Base-by-base conservation (phyloP, 2,797 vertebrate genomes). In the Onychomys leucogaster region DNA sequence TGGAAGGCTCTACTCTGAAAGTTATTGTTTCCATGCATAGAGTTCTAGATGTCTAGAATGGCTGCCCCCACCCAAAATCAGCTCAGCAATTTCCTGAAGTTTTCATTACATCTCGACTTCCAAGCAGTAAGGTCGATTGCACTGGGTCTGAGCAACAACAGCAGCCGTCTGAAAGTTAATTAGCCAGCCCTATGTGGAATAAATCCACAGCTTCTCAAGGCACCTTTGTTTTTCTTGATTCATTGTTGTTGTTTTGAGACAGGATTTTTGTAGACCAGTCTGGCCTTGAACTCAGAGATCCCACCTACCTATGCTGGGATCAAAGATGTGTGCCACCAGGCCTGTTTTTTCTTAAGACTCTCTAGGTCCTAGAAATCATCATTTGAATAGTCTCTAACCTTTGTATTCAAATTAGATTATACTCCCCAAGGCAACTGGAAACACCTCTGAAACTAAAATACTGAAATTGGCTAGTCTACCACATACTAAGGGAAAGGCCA, bases 381-480 rank as follows among this genome's bases (percentile, higher is more conserved):
- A 61, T 84, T 43, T 84, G 67, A 85, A 61, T 69, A 52, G 83
- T 95, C 37, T 88, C 41, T 94, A 89, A 61, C 19, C 34, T 84
- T 65, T 25, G 37, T 92, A 82, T 80, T 89, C 85, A 80, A 83
- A 46, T 32, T 65, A 91, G 82, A 71, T 8, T 49, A 16, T 41
- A 69, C 6, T 80, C 21, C 34, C 21, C 13, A 90, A 90, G 41
- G 27, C 77, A 94, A 89, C 61, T 59, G 46, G 14, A 90, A 59
- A 84, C 9, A 49, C 16, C 8, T 57, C 37, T 88, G 55, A 83
- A 88, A 57, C 29, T 11, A 49, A 89, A 95, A 85, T 67, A 67
- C 37, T 89, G 29, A 87, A 92, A 87, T 16, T 52, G 41, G 43
- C 43, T 16, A 55, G 14, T 75, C 19, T 67, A 86, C 55, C 49